Evolutionary conservation across 2,888 invertebrate species (phyloP), one percentile per base, ranked within the genome.

Genomic region (Apamea anceps): DNA sequence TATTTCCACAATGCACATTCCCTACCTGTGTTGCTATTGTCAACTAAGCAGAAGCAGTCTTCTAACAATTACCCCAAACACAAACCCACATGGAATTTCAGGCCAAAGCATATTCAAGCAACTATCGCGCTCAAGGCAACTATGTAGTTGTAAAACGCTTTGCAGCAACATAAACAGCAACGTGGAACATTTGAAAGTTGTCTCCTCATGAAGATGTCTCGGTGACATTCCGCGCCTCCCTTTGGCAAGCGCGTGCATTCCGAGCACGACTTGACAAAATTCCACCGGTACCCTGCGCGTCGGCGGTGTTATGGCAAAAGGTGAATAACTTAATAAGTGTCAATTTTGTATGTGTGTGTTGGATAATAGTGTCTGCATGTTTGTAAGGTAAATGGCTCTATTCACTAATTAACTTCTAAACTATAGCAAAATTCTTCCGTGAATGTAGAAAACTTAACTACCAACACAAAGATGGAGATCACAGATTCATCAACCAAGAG

Each of bases 131-230:
- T 81, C 54, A 87, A 72, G 77, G 72, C 80, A 84, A 86, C 77
- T 85, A 89, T 79, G 82, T 84, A 80, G 84, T 85, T 84, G 84
- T 84, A 80, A 77, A 87, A 72, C 70, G 81, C 72, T 84, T 82
- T 82, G 81, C 82, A 86, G 48, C 51, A 88, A 91, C 85, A 88
- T 92, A 90, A 91, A 93, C 92, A 92, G 90, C 87, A 90, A 90
- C 84, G 89, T 85, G 81, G 85, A 89, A 90, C 92, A 92, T 94
- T 94, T 91, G 90, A 93, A 93, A 94, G 93, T 93, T 93, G 93
- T 93, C 90, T 89, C 90, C 65, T 84, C 93, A 96, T 95, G 95
- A 96, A 96, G 96, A 96, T 94, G 95, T 96, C 92, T 93, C 91
- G 93, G 94, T 91, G 91, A 92, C 93, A 95, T 96, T 95, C 95